Percentiles rank a stretch among this genome's conserved stretches.
Conservation (phyloP, 2,888 invertebrate genomes). For the Tethea ocularis region DNA sequence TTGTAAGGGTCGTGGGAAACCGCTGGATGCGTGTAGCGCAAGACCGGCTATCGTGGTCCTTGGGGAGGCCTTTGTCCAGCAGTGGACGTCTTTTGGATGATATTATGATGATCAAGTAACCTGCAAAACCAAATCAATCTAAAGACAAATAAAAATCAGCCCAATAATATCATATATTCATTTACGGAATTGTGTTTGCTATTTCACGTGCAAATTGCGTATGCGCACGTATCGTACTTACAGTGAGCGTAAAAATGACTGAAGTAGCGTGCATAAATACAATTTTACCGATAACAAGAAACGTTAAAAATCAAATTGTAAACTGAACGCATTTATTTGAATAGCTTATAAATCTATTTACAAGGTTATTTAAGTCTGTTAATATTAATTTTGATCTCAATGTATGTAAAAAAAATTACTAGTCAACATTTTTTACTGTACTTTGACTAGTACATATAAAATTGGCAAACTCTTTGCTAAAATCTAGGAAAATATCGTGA, state of each 20-base stretch:
- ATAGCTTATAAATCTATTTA: background rate
- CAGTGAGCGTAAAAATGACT: conserved; percentile 25
- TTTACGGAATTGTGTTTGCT: background rate
- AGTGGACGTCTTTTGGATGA: too few relatives aligned
- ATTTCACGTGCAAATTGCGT: conserved; percentile 4
- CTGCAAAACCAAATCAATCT: too few relatives aligned
- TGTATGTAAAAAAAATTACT: too few relatives aligned
- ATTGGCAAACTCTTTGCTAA: too few relatives aligned
- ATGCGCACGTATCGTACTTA: conserved; percentile 9
- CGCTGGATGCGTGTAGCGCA: too few relatives aligned
- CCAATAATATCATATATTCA: background rate
- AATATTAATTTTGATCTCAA: background rate
- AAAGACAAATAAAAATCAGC: background rate
- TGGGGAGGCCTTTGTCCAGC: too few relatives aligned
- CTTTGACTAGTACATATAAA: too few relatives aligned
- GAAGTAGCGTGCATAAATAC: conserved; percentile 52
- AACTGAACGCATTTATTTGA: conserved; percentile 41
- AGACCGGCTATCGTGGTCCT: too few relatives aligned
- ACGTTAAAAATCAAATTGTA: conserved; percentile 52
- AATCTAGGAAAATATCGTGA: too few relatives aligned
- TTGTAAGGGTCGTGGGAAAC: too few relatives aligned
- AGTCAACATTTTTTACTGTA: too few relatives aligned
- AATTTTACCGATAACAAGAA: conserved; percentile 59
- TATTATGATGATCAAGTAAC: too few relatives aligned
- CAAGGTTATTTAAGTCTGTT: background rate